phyloP scores from a whole-genome alignment of 2,797 vertebrate genomes.

The Sebastes cheni region DNA sequence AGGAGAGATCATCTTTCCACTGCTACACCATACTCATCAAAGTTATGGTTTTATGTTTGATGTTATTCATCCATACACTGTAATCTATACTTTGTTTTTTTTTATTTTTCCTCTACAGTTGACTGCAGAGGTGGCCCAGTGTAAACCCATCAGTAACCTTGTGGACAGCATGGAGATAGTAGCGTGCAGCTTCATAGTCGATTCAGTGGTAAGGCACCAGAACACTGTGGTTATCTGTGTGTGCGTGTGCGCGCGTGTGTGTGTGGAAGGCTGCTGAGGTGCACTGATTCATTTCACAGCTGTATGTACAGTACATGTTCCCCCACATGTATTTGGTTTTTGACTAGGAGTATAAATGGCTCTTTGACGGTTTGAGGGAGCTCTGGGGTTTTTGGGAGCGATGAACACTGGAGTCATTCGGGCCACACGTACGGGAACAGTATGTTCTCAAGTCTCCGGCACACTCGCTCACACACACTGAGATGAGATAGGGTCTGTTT shows the following conservation, averaged over 20 bases:
- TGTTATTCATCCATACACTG: neutral
- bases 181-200: conserved; percentile 88
- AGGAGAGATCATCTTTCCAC: neutral
- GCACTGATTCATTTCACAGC: conserved; percentile 29
- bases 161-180: conserved; percentile 91
- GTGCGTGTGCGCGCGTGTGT: neutral
- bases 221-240: conserved; percentile 8
- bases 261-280: neutral
- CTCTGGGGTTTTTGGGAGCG: conserved; percentile 16
- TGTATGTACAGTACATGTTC: conserved; percentile 27
- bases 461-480: conserved; percentile 21
- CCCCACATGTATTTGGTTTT: conserved; percentile 21
- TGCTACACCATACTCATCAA: neutral
- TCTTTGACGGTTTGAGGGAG: conserved; percentile 42
- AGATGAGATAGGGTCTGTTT: conserved; percentile 40
- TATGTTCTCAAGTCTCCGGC: conserved; percentile 33
- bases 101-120: conserved; percentile 79
- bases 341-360: conserved; percentile 29
- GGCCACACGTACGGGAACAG: conserved; percentile 42
- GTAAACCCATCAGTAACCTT: conserved; percentile 93
- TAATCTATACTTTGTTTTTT: neutral
- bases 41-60: conserved; percentile 8
- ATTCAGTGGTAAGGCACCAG: conserved; percentile 90
- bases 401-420: conserved; percentile 20
- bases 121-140: conserved; percentile 87